These are phyloP conservation scores for Mechanitis messenoides DNA, from an alignment of 2,888 invertebrate species.

Conservation along the genomic window DNA sequence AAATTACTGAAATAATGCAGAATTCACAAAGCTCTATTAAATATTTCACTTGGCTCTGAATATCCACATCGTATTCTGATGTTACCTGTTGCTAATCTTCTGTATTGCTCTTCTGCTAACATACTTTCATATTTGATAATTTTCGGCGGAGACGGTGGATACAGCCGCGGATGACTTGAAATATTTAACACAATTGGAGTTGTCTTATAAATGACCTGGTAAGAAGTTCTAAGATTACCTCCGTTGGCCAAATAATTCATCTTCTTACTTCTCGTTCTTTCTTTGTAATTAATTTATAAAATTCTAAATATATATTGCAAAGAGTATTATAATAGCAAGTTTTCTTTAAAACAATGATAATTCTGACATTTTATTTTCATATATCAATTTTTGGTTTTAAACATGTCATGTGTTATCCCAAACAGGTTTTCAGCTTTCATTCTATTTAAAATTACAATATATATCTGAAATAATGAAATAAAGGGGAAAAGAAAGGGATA, in stretches of 20 bases:
- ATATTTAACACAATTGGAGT: conserved; percentile 47
- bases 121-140: conserved; percentile 31
- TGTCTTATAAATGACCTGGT: conserved; percentile 47
- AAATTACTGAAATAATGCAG: too few relatives aligned
- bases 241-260: conserved; percentile 59
- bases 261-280: conserved; percentile 12
- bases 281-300: not conserved
- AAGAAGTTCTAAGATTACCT: conserved; percentile 44
- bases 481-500: too few relatives aligned
- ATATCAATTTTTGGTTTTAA: too few relatives aligned
- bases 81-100: conserved; percentile 32
- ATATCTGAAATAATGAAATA: too few relatives aligned
- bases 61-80: conserved; percentile 28
- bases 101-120: conserved; percentile 28
- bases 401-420: too few relatives aligned
- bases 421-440: too few relatives aligned
- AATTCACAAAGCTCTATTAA: not conserved
- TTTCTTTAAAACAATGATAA: too few relatives aligned
- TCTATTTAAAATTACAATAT: too few relatives aligned
- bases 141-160: conserved; percentile 31
- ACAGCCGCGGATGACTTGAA: conserved; percentile 22
- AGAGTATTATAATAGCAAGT: too few relatives aligned
- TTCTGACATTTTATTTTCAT: too few relatives aligned
- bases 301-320: too few relatives aligned
- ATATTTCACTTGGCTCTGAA: conserved; percentile 17